Percentiles rank a stretch among this genome's conserved stretches.
These are phyloP conservation scores for Tonatia bakeri DNA, from an alignment of 2,113 vertebrate species.

Conservation along the genomic window DNA sequence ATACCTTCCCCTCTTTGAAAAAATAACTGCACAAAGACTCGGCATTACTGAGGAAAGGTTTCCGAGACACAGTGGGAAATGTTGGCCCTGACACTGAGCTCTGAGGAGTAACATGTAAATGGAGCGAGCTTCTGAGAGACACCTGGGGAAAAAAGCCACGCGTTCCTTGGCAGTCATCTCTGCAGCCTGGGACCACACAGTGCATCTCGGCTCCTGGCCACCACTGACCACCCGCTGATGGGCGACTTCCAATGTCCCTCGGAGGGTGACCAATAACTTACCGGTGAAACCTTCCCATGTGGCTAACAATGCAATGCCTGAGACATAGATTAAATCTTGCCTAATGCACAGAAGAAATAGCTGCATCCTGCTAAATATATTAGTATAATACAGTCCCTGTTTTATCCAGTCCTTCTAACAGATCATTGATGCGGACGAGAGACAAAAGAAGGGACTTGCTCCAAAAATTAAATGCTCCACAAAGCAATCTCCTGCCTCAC, in stretches of 20 bases:
- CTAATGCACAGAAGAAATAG: background rate
- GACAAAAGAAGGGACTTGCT: constrained; percentile 28
- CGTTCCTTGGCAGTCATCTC: background rate
- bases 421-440: constrained; percentile 17
- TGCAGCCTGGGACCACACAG: background rate
- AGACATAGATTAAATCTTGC: background rate
- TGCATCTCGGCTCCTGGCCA: background rate
- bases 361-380: background rate
- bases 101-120: background rate
- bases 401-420: background rate
- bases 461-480: background rate
- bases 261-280: background rate
- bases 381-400: accelerated
- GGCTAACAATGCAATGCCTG: background rate
- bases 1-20: background rate
- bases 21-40: background rate
- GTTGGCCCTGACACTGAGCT: background rate
- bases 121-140: background rate
- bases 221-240: background rate
- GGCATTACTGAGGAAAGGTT: background rate
- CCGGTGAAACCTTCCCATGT: background rate
- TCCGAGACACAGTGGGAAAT: background rate
- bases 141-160: background rate
- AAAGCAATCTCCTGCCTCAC: background rate
- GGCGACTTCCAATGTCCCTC: background rate